Percentiles rank a stretch among this genome's conserved stretches.
phyloP scores from a whole-genome alignment of 2,797 vertebrate genomes.

The Triplophysa yarkandensis region DNA sequence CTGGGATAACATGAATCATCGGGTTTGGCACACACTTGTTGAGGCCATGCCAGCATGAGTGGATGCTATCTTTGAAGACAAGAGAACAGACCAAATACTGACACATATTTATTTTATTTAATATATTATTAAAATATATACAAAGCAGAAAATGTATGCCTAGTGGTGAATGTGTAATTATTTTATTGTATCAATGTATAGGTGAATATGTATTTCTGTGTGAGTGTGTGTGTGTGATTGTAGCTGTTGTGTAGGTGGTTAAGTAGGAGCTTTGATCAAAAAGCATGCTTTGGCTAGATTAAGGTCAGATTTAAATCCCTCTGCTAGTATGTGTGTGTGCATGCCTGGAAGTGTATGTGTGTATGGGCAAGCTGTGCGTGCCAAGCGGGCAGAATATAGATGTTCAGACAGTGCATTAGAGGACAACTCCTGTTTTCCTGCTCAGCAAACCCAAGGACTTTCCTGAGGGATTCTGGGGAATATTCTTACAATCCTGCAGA shows the following conservation, averaged over 20 bases:
- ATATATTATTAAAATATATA: not conserved
- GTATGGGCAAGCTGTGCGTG: not conserved
- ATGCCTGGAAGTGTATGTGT: no score
- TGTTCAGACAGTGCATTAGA: conserved; percentile 28
- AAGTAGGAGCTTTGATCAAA: conserved; percentile 46
- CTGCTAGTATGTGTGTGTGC: not conserved
- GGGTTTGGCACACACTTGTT: not conserved
- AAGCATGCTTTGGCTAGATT: conserved; percentile 56
- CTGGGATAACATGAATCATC: not conserved
- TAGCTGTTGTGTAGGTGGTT: conserved; percentile 3
- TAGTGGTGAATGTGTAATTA: not conserved
- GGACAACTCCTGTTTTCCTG: conserved; percentile 17
- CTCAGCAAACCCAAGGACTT: conserved; percentile 31
- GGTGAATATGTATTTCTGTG: conserved; percentile 18
- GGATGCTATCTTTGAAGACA: not conserved
- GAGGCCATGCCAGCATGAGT: not conserved
- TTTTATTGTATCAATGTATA: not conserved
- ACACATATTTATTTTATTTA: no score
- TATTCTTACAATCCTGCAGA: conserved; percentile 3
- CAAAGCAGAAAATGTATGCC: not conserved
- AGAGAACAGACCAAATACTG: not conserved
- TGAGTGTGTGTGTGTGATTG: no score
- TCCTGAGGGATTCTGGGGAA: not conserved
- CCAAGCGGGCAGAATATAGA: not conserved
- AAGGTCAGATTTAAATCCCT: conserved; percentile 51